Evolutionary conservation across 2,113 vertebrate species (phyloP).

Genomic region (Dendropsophus ebraccatus): DNA sequence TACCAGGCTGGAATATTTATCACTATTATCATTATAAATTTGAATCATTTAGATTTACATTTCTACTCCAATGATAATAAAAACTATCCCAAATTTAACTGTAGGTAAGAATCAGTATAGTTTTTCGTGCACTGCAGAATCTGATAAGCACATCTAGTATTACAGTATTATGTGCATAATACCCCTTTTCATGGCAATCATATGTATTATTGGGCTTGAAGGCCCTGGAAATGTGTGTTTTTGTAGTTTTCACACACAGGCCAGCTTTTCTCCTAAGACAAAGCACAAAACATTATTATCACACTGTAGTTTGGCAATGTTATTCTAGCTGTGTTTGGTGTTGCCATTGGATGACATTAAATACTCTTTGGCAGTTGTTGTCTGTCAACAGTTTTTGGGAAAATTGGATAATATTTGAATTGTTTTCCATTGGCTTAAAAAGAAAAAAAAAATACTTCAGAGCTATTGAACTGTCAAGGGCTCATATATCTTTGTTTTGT

Average conservation of each 20-base stretch:
- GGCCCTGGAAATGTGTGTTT: not conserved
- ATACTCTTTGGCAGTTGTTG: not conserved
- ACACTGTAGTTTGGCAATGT: not conserved
- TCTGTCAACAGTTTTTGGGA: not conserved
- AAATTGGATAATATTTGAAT: constrained; percentile 1
- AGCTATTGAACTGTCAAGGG: not conserved
- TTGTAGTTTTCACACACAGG: not conserved
- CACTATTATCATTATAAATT: too few species aligned
- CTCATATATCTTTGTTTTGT: not conserved
- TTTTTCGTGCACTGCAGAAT: too few species aligned
- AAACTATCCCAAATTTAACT: too few species aligned
- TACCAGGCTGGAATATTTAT: too few species aligned
- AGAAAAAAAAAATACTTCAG: not conserved
- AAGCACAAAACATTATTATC: not conserved
- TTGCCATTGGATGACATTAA: not conserved
- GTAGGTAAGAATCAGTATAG: too few species aligned
- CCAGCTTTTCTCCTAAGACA: not conserved
- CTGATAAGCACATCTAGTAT: too few species aligned
- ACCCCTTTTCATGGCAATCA: not conserved
- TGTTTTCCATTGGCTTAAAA: too few species aligned
- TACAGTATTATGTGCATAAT: too few species aligned
- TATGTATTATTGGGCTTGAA: not conserved
- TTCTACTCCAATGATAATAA: too few species aligned
- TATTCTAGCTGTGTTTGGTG: not conserved
- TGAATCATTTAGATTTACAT: too few species aligned